These are phyloP conservation scores for Agrenia bidenticulata DNA, from an alignment of 2,888 invertebrate genomes.

Conservation along the genomic window DNA sequence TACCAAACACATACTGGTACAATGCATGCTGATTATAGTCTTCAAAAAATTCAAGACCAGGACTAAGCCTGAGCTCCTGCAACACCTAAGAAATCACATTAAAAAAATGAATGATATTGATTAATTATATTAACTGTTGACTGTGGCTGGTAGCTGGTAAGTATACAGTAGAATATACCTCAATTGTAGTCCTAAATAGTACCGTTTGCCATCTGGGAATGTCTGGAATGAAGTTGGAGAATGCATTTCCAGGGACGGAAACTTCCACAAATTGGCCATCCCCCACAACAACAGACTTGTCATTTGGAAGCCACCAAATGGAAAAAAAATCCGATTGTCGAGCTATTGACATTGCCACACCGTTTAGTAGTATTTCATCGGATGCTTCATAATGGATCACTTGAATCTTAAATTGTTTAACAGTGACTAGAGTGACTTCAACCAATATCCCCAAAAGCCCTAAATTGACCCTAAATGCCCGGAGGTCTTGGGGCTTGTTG, in stretches of 20 bases:
- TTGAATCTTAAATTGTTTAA: constrained; percentile 31
- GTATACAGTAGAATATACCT: no score
- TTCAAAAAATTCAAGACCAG: constrained; percentile 20
- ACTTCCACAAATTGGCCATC: constrained; percentile 17
- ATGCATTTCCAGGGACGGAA: constrained; percentile 15
- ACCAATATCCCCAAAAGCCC: constrained; percentile 31
- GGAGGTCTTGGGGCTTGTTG: constrained; percentile 5
- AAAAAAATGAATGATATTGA: no score
- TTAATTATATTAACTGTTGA: no score
- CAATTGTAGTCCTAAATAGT: no score
- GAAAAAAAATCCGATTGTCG: constrained; percentile 23
- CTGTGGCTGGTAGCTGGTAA: no score
- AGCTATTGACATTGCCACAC: constrained; percentile 18
- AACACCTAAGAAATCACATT: no score
- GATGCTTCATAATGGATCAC: constrained; percentile 22
- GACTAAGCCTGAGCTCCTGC: no score
- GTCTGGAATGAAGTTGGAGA: constrained; percentile 30
- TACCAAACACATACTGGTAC: constrained; percentile 18
- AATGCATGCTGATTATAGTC: constrained; percentile 16
- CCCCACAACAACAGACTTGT: constrained; percentile 24
- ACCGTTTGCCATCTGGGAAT: constrained; percentile 20
- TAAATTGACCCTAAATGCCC: constrained; percentile 27
- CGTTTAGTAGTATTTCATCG: constrained; percentile 24
- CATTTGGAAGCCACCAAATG: constrained; percentile 31
- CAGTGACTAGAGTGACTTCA: constrained; percentile 26